Base-by-base conservation (phyloP, 2,797 vertebrate genomes). In the Myotis vivesi region DNA sequence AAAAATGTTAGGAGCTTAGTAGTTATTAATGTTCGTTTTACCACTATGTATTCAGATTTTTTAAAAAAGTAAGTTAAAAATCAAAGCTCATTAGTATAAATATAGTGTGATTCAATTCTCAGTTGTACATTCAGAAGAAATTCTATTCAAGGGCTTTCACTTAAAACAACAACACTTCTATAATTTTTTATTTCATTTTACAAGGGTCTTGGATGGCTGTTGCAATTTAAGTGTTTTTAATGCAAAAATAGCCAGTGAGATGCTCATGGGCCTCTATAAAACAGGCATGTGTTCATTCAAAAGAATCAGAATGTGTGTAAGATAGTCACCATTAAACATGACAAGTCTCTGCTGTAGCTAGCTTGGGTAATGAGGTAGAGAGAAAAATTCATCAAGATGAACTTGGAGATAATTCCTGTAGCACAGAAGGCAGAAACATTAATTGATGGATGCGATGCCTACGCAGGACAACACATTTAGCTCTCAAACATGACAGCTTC, bases 361-460 rank as follows among this genome's bases (percentile, higher is more conserved):
- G 93, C 90, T 38, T 87, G 93, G 92, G 82, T 97, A 96, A 97
- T 95, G 96, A 97, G 84, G 89, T 96, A 95, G 92, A 94, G 89
- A 96, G 90, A 91, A 91, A 96, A 96, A 95, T 92, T 94, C 94
- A 97, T 95, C 95, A 96, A 87, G 89, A 97, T 94, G 94, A 83
- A 85, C 92, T 95, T 89, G 88, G 88, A 97, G 92, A 94, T 88
- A 92, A 97, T 94, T 96, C 89, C 75, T 96, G 95, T 73, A 92
- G 92, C 96, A 94, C 93, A 94, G 89, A 97, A 94, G 86, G 87
- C 92, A 94, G 79, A 97, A 87, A 75, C 23, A 10, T 87, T 86
- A 87, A 95, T 41, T 94, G 96, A 96, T 86, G 83, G 81, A 85
- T 96, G 73, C 28, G 89, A 80, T 91, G 59, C 85, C 62, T 59